Evolutionary conservation across 2,113 vertebrate species (phyloP), one percentile per base, ranked within the genome.

Genomic region (Hyaena hyaena): DNA sequence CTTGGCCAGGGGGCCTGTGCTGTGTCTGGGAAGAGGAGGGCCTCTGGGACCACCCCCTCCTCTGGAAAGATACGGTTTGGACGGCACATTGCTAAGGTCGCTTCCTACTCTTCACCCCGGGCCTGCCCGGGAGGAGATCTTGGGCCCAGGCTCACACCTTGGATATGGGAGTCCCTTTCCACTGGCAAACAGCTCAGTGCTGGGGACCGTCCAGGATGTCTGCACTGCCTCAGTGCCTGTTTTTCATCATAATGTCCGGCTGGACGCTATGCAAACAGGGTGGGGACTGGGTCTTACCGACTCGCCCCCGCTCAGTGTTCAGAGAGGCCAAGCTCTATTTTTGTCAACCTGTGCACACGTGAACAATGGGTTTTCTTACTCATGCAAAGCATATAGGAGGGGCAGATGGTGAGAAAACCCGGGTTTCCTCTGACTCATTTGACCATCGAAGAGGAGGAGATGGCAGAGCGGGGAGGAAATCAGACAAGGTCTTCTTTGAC

Each of bases 281-380:
- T 2, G 4, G 73, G 73, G 14, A 26, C 53, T 9, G 6, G 69
- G 28, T 65, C 65, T 90, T 71, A 63, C 5, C 35, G 83, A 86
- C 68, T 95, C 33, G 35, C 53, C 50, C 43, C n/a, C 33, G 85
- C 31, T 35, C 28, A 71, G 58, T 43, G 58, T 63, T 73, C 17
- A 48, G 82, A 69, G 82, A 17, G 17, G 26, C 88, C 68, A 63
- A 17, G 87, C 55, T 95, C 97, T 96, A 96, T 96, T 97, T 89
- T 71, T 88, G 65, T 90, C 80, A 93, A 84, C 48, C 15, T 19
- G 48, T 39, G 43, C 63, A 50, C 84, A 88, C 0, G 5, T 28
- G n/a, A 96, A 71, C 65, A 91, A 58, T 85, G 87, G 96, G 61
- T 90, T 97, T 96, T 98, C 95, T 97, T 97, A 96, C 92, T 97